A percentile compares a stretch with the other conserved stretches of the same genome.
Conservation (phyloP, 2,888 invertebrate genomes). For the Pogonocherus hispidulus region DNA sequence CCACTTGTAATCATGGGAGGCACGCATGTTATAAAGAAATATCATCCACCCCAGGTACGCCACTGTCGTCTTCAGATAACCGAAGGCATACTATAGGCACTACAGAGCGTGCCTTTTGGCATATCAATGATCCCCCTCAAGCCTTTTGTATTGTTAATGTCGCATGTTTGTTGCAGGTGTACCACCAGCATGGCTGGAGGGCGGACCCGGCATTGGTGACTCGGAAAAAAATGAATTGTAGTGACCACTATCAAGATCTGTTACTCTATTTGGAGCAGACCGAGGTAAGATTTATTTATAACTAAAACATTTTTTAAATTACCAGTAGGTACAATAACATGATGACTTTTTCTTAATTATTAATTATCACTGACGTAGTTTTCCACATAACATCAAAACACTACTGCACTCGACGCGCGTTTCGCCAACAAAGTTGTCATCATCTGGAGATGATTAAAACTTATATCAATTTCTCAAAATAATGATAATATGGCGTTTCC, state of each 20-base stretch:
- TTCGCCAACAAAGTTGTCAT: too few species aligned
- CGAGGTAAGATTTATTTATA: constrained; percentile 62
- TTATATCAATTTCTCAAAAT: too few species aligned
- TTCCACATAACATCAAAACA: too few species aligned
- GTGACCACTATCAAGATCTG: constrained; percentile 69
- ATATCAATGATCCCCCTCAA: constrained; percentile 47
- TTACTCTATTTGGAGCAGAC: constrained; percentile 70
- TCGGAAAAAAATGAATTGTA: constrained; percentile 58
- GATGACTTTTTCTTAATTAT: too few species aligned
- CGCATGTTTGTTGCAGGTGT: constrained; percentile 50
- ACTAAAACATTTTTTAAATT: background rate
- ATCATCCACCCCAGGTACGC: background rate
- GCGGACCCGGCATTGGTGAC: constrained; percentile 50
- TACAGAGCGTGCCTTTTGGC: constrained; percentile 28
- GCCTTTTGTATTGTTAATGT: constrained; percentile 48
- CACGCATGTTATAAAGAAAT: too few species aligned
- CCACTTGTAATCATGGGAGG: too few species aligned
- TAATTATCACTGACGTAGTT: too few species aligned
- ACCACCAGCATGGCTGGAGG: constrained; percentile 55
- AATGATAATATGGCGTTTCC: too few species aligned
- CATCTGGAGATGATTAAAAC: too few species aligned
- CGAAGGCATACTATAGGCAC: background rate
- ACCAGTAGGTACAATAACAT: background rate
- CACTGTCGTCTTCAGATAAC: background rate
- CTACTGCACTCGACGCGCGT: too few species aligned